Evolutionary conservation across 1,140 invertebrate genomes (phyloP).

Genomic region (Hylaeus volcanicus): DNA sequence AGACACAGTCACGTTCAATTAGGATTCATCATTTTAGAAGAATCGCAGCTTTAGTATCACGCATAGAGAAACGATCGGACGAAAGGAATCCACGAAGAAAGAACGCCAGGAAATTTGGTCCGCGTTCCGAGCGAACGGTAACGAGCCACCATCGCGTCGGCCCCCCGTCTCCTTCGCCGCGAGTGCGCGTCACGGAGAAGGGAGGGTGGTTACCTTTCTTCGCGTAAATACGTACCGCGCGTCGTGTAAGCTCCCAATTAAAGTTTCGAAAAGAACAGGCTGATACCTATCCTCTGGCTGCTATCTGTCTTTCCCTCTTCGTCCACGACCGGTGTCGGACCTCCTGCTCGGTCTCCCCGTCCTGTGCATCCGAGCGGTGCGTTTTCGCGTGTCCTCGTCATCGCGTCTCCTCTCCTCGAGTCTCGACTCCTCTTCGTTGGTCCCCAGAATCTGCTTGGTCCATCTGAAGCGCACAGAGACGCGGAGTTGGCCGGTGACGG

Average conservation of each 20-base stretch:
- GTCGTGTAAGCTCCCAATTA: constrained; percentile 66
- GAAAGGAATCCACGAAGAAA: too few species aligned
- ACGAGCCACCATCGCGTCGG: too few species aligned
- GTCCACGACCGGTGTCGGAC: constrained; percentile 3
- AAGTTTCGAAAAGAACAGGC: constrained; percentile 58
- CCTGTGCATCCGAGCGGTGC: neutral
- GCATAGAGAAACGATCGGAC: too few species aligned
- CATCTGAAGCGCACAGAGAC: constrained; percentile 50
- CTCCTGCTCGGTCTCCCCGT: constrained; percentile 1
- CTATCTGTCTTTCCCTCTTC: constrained; percentile 51
- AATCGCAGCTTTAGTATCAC: too few species aligned
- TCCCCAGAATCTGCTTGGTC: constrained; percentile 60
- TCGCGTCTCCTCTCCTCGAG: constrained; percentile 44
- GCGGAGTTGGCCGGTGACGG: neutral
- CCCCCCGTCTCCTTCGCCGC: too few species aligned
- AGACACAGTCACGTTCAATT: too few species aligned
- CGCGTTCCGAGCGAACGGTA: too few species aligned
- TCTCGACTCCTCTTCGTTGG: constrained; percentile 16
- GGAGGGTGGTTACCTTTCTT: constrained; percentile 17
- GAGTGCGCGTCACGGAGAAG: constrained; percentile 13
- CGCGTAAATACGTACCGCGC: constrained; percentile 58
- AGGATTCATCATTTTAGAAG: too few species aligned
- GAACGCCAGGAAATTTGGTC: too few species aligned
- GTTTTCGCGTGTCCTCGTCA: constrained; percentile 64
- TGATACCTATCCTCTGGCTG: constrained; percentile 40